Conservation (phyloP, 2,888 invertebrate species). For the Camponotus fellah region DNA sequence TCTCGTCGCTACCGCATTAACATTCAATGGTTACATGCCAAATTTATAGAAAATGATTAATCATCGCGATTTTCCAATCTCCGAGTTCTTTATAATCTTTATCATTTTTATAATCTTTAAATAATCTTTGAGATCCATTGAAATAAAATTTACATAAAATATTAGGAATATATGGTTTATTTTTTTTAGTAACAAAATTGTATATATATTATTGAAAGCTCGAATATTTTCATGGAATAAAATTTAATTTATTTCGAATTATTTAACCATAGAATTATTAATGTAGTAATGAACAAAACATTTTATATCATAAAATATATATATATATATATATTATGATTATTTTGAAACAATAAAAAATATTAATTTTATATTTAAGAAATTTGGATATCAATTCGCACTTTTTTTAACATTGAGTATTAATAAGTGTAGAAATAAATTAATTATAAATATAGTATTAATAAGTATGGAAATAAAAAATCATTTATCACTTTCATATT, state of each 20-base stretch:
- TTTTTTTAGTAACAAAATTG: background rate
- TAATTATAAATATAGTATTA: too few relatives aligned
- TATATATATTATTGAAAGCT: background rate
- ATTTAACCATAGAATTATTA: slow-evolving; percentile 9
- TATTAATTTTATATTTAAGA: background rate
- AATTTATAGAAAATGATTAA: background rate
- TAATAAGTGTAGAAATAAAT: background rate
- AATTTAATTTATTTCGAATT: background rate
- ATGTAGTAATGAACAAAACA: background rate
- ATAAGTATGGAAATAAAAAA: background rate
- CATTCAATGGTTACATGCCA: background rate
- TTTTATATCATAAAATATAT: background rate
- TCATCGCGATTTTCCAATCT: background rate
- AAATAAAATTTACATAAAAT: background rate
- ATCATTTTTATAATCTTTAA: background rate
- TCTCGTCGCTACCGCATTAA: slow-evolving; percentile 9
- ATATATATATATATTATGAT: background rate
- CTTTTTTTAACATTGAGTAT: background rate
- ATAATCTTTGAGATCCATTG: background rate
- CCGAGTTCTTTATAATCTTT: background rate
- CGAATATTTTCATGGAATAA: background rate
- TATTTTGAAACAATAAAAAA: background rate
- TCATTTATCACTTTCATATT: background rate
- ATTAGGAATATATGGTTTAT: background rate
- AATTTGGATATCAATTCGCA: background rate